Percentiles rank a stretch among this genome's conserved stretches.
These are phyloP conservation scores for Sarcophaga bullata DNA, from an alignment of 1,140 invertebrate genomes.

Conservation along the genomic window DNA sequence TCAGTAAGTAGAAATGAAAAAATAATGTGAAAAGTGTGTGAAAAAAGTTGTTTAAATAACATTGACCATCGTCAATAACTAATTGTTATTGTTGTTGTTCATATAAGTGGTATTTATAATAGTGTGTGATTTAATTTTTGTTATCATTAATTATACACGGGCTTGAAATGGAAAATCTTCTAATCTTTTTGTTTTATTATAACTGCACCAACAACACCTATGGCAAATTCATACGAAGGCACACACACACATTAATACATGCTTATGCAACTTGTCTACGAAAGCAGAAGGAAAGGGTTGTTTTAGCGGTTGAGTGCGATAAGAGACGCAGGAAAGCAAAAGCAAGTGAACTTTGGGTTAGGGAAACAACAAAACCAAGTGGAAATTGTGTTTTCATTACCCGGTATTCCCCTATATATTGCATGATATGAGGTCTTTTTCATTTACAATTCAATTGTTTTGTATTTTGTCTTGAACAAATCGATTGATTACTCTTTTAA, in stretches of 20 bases:
- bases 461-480: neutral
- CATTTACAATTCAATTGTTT: neutral
- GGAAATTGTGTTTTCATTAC: neutral
- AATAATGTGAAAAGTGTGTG: neutral
- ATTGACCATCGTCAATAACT: slow-evolving; percentile 21
- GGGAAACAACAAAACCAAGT: neutral
- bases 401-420: neutral
- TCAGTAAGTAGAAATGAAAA: slow-evolving; percentile 74
- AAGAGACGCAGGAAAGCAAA: neutral
- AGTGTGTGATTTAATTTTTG: neutral
- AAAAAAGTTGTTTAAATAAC: slow-evolving; percentile 12
- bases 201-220: neutral
- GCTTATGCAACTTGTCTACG: neutral
- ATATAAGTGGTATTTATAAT: slow-evolving; percentile 9
- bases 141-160: slow-evolving; percentile 4
- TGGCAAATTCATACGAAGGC: neutral
- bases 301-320: neutral
- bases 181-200: neutral
- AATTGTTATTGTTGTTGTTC: slow-evolving; percentile 2
- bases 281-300: neutral
- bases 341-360: too few relatives aligned
- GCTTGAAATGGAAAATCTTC: neutral
- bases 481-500: neutral
- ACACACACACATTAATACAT: neutral
- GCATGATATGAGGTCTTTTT: too few relatives aligned